phyloP scores from a whole-genome alignment of 2,797 vertebrate genomes.

The Pempheris klunzingeri region DNA sequence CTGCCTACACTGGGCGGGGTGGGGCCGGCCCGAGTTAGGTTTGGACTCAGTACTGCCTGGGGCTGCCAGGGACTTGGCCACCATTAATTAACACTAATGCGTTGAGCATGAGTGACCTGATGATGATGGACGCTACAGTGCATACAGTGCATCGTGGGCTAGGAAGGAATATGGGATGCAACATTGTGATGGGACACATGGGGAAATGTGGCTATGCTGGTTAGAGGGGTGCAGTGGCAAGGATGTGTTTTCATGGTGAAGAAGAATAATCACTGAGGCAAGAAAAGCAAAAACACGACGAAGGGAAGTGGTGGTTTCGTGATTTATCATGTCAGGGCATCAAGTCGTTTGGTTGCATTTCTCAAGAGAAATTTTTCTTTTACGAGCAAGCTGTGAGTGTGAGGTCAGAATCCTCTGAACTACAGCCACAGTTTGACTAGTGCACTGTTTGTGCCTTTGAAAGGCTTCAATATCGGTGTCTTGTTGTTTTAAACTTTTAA shows the following conservation, averaged over 20 bases:
- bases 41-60: constrained; percentile 44
- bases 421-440: constrained; percentile 12
- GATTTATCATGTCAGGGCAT: constrained; percentile 3
- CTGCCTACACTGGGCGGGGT: constrained; percentile 34
- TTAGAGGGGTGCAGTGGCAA: constrained; percentile 42
- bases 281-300: constrained; percentile 34
- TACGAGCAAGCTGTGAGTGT: constrained; percentile 22
- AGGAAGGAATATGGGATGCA: constrained; percentile 28
- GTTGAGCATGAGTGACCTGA: constrained; percentile 67
- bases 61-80: constrained; percentile 49
- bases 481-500: constrained; percentile 58
- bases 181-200: constrained; percentile 31
- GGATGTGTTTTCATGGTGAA: constrained; percentile 46
- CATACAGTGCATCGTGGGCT: constrained; percentile 13
- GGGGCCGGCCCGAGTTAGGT: constrained; percentile 12
- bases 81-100: constrained; percentile 80
- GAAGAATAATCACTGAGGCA: constrained; percentile 48
- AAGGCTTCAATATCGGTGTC: constrained; percentile 47
- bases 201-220: constrained; percentile 36
- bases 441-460: constrained; percentile 45
- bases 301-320: constrained; percentile 15
- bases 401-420: constrained; percentile 24
- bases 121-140: constrained; percentile 50
- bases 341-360: background rate
- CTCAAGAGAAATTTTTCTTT: constrained; percentile 23